A percentile compares a stretch with the other conserved stretches of the same genome.
These are phyloP conservation scores for Teleopsis dalmanni DNA, from an alignment of 1,140 invertebrate species.

Conservation along the genomic window DNA sequence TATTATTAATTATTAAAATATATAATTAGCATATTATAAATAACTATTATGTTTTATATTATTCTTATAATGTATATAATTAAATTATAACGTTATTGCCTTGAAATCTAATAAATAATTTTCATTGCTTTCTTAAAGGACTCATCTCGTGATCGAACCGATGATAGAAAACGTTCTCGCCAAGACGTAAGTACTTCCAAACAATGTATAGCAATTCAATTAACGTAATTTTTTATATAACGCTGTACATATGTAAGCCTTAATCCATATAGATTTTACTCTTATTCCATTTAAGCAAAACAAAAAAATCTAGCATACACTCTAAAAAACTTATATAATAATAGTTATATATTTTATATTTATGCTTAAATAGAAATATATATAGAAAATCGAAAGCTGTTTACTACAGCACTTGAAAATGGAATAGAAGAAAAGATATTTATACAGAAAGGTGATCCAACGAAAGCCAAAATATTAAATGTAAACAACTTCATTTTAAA, in stretches of 20 bases:
- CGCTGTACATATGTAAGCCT: slow-evolving; percentile 6
- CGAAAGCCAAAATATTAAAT: too few relatives aligned
- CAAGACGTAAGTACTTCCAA: slow-evolving; percentile 33
- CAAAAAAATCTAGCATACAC: not conserved
- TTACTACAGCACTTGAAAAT: too few relatives aligned
- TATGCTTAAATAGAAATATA: slow-evolving; percentile 6
- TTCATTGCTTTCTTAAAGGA: slow-evolving; percentile 19
- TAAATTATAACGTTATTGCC: too few relatives aligned
- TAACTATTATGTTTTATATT: too few relatives aligned
- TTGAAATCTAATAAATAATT: not conserved
- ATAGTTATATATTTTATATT: slow-evolving; percentile 9
- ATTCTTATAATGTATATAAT: too few relatives aligned
- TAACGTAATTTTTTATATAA: slow-evolving; percentile 14
- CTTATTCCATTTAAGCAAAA: not conserved
- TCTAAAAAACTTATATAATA: not conserved
- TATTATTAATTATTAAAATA: too few relatives aligned
- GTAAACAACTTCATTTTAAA: too few relatives aligned
- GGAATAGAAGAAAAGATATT: not conserved
- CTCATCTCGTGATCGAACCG: slow-evolving; percentile 30
- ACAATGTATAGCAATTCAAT: slow-evolving; percentile 3
- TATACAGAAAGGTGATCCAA: too few relatives aligned
- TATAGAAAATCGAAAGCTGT: too few relatives aligned
- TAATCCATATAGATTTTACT: not conserved
- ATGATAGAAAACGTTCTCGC: slow-evolving; percentile 35
- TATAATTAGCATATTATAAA: too few relatives aligned